phyloP scores from a whole-genome alignment of 1,140 invertebrate species.

The Leptopilina boulardi region DNA sequence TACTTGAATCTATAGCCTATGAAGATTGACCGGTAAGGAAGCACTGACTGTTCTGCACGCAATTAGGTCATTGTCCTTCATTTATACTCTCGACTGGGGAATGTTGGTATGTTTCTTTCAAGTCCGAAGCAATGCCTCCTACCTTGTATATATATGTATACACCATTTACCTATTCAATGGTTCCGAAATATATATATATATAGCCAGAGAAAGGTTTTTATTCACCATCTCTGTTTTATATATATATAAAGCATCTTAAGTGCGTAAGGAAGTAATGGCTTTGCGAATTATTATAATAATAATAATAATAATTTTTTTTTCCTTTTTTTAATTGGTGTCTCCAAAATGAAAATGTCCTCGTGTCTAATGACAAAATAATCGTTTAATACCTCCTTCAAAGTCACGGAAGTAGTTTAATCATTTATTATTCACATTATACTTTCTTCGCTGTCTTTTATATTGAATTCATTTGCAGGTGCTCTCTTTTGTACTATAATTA shows the following conservation, averaged over 20 bases:
- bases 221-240: not conserved
- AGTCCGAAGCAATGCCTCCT: slow-evolving; percentile 51
- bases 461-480: not conserved
- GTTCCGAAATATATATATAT: not conserved
- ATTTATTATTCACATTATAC: not conserved
- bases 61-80: slow-evolving; percentile 75
- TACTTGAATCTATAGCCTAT: slow-evolving; percentile 31
- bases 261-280: not conserved
- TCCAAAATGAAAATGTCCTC: not conserved
- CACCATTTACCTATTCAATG: slow-evolving; percentile 17
- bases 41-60: slow-evolving; percentile 69
- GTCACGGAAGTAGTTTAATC: not conserved
- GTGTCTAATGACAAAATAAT: slow-evolving; percentile 8
- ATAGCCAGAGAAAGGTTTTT: not conserved
- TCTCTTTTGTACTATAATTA: not conserved
- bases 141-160: slow-evolving; percentile 34
- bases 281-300: not conserved
- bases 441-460: not conserved
- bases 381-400: not conserved
- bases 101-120: slow-evolving; percentile 57
- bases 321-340: no score
- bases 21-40: slow-evolving; percentile 63
- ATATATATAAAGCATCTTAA: not conserved
- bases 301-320: no score
- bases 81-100: slow-evolving; percentile 67